Evolutionary conservation across 2,113 vertebrate genomes (phyloP), one percentile per base, ranked within the genome.

Genomic region (Pteruthius melanotis): DNA sequence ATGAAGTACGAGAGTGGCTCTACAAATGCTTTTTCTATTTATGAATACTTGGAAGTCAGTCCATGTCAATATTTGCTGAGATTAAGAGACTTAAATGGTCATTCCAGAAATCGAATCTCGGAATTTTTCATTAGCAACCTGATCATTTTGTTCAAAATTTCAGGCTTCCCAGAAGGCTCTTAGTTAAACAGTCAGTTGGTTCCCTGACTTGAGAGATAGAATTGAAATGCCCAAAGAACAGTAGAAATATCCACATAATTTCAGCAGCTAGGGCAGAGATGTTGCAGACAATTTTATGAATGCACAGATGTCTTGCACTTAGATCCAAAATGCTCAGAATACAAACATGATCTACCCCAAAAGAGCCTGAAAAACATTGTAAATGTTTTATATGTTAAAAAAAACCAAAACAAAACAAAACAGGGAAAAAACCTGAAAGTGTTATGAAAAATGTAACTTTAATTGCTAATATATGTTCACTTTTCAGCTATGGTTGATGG

Each of bases 391-490:
- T n/a, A 77, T 40, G 4, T 7, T n/a, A 28, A 40, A 40, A 40
- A 40, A 40, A 40, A 40, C 10, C 39, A 40, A 40, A 40, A 40
- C 10, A 40, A 40, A 40, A 40, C 39, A 40, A 40, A 40, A 40
- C 39, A 5, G 40, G 3, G 10, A 75, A 78, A 71, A 20, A 10
- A 23, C 61, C 56, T 17, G 14, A 22, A 12, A 60, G 69, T 42
- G 59, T 59, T 77, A 80, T 75, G 50, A 97, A 97, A 97, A 97
- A 95, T 70, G 7, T 72, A 94, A 76, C n/a, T n/a, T n/a, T n/a
- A n/a, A n/a, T 30, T 75, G 15, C 15, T 88, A 66, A 33, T 75
- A 76, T 37, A 9, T 87, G 80, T 40, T 84, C 13, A 59, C 3
- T 91, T 91, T 91, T 31, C 31, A 83, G 54, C 23, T 83, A 9